phyloP scores from a whole-genome alignment of 1,140 invertebrate genomes.

The Temnothorax nylanderi region DNA sequence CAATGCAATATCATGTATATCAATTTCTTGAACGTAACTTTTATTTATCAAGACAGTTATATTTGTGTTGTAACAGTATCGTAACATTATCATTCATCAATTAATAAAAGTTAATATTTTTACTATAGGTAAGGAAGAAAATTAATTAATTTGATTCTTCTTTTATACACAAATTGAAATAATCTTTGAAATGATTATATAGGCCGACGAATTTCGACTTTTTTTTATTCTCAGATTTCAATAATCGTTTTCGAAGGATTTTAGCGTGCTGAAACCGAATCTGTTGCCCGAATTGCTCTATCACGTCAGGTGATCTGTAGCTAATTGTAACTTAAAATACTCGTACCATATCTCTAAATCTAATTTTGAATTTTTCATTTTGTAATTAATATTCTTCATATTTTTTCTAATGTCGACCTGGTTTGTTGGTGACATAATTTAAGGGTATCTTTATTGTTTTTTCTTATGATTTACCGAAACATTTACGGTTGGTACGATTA shows the following conservation, averaged over 20 bases:
- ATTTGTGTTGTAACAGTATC: neutral
- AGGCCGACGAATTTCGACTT: too few species aligned
- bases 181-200: neutral
- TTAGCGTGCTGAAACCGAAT: too few species aligned
- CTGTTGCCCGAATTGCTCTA: too few species aligned
- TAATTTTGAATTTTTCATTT: neutral
- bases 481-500: neutral
- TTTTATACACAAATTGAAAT: neutral
- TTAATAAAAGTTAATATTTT: conserved; percentile 6
- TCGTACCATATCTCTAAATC: neutral
- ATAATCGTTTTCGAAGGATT: too few species aligned
- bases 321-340: too few species aligned
- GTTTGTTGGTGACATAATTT: neutral
- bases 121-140: neutral
- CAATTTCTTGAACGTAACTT: neutral
- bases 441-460: neutral
- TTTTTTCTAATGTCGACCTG: neutral
- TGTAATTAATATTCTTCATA: neutral
- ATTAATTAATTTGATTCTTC: neutral
- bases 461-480: neutral
- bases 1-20: conserved; percentile 15
- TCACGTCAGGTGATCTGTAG: too few species aligned
- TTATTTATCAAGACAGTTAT: conserved; percentile 12
- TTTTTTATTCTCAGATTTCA: too few species aligned
- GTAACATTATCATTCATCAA: neutral